These are phyloP conservation scores for Pteropus alecto DNA, from an alignment of 2,113 vertebrate species.

Conservation along the genomic window DNA sequence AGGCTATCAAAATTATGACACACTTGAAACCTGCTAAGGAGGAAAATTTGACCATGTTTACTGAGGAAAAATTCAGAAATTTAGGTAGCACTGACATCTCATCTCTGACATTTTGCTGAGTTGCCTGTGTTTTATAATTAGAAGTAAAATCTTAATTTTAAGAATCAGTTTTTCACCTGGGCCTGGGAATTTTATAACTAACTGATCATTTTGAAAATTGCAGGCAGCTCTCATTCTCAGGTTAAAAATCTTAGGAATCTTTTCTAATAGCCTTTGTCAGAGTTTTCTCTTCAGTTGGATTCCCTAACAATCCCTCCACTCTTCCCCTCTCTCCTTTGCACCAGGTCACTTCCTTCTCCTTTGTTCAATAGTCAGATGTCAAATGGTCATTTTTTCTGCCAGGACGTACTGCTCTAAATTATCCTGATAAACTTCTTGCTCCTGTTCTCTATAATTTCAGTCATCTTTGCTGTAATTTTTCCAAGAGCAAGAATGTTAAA, in stretches of 20 bases:
- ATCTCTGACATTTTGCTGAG: not conserved
- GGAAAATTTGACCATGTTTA: not conserved
- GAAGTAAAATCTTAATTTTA: not conserved
- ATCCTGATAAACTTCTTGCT: not conserved
- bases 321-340: not conserved
- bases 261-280: not conserved
- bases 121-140: not conserved
- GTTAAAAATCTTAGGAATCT: not conserved
- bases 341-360: not conserved
- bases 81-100: not conserved
- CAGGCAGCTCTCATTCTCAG: not conserved
- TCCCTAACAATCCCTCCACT: not conserved
- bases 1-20: not conserved
- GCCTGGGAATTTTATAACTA: not conserved
- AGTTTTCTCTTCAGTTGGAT: not conserved
- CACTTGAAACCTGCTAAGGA: not conserved
- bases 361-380: not conserved
- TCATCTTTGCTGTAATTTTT: not conserved
- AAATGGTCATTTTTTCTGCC: not conserved
- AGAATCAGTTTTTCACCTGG: not conserved
- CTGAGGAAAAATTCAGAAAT: not conserved
- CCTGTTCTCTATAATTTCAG: not conserved
- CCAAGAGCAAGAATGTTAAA: not conserved
- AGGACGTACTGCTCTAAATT: not conserved
- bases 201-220: not conserved